Percentiles rank a stretch among this genome's conserved stretches.
These are phyloP conservation scores for Heterodera schachtii DNA, from an alignment of 1,140 invertebrate genomes.

Conservation along the genomic window DNA sequence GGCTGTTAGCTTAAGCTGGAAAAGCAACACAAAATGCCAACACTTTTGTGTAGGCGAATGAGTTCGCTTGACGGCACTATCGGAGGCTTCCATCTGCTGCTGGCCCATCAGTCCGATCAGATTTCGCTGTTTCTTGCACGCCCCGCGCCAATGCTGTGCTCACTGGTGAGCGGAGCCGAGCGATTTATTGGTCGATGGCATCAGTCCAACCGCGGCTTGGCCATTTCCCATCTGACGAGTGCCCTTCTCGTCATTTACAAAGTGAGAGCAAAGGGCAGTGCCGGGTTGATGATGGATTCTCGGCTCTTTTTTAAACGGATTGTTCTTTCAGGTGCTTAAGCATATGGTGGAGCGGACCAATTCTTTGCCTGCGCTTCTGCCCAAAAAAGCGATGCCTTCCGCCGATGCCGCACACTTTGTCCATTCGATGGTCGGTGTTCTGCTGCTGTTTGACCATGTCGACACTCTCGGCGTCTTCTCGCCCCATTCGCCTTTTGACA, in stretches of 20 bases:
- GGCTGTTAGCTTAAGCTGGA: too few relatives aligned
- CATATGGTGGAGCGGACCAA: slow-evolving; percentile 18
- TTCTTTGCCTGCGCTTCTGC: not conserved
- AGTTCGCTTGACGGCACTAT: slow-evolving; percentile 6
- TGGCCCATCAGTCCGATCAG: slow-evolving; percentile 22
- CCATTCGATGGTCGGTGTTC: slow-evolving; percentile 24
- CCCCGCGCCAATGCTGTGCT: slow-evolving; percentile 18
- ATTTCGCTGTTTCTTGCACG: slow-evolving; percentile 23
- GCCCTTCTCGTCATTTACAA: slow-evolving; percentile 28
- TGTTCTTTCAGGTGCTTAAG: slow-evolving; percentile 1
- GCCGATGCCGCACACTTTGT: slow-evolving; percentile 2
- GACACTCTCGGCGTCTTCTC: slow-evolving; percentile 11
- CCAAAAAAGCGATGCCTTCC: not conserved
- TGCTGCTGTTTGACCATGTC: slow-evolving; percentile 21
- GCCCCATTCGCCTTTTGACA: slow-evolving; percentile 24
- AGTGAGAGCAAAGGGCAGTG: slow-evolving; percentile 4
- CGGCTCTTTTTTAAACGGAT: not conserved
- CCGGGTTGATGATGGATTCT: not conserved
- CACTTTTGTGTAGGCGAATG: slow-evolving; percentile 13
- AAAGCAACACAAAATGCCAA: too few relatives aligned
- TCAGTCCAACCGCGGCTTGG: slow-evolving; percentile 3
- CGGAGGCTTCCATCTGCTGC: slow-evolving; percentile 1
- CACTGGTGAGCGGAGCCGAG: slow-evolving; percentile 13
- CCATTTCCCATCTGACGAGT: slow-evolving; percentile 18
- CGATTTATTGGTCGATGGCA: slow-evolving; percentile 11